phyloP scores from a whole-genome alignment of 2,888 invertebrate genomes.

The Drosophila emarginata region DNA sequence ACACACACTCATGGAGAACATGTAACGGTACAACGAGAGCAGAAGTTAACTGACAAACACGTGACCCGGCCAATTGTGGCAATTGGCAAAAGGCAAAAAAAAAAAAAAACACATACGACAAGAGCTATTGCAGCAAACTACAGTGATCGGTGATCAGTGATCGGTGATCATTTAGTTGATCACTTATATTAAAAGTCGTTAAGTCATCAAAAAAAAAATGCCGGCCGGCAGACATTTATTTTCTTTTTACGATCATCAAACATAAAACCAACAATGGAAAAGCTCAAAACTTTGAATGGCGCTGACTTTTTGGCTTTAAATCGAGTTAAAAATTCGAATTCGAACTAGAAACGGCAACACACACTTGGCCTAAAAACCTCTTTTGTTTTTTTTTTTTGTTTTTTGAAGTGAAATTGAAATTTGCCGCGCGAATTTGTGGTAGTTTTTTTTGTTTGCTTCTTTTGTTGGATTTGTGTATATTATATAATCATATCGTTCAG shows the following conservation, averaged over 20 bases:
- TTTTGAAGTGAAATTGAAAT: conserved; percentile 66
- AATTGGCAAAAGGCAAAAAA: conserved; percentile 58
- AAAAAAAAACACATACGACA: conserved; percentile 17
- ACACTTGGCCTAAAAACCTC: conserved; percentile 14
- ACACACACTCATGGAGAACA: conserved; percentile 32
- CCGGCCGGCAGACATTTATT: conserved; percentile 53
- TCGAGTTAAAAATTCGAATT: background rate
- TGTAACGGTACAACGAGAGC: conserved; percentile 75
- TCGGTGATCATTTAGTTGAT: conserved; percentile 18
- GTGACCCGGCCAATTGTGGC: conserved; percentile 75
- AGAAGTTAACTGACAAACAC: conserved; percentile 77
- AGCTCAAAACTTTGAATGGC: background rate
- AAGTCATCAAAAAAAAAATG: conserved; percentile 10
- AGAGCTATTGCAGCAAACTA: conserved; percentile 41
- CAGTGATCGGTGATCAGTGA: conserved; percentile 21
- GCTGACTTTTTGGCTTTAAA: background rate
- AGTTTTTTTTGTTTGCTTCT: conserved; percentile 7
- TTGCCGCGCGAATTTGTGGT: conserved; percentile 62
- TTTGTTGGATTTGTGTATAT: conserved; percentile 28
- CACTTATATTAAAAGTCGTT: background rate
- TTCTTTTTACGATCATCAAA: background rate
- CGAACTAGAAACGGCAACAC: background rate
- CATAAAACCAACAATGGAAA: background rate
- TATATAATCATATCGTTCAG: conserved; percentile 72
- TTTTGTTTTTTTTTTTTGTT: conserved; percentile 6